phyloP scores from a whole-genome alignment of 2,888 invertebrate species.

The Nemapogon koenigi region DNA sequence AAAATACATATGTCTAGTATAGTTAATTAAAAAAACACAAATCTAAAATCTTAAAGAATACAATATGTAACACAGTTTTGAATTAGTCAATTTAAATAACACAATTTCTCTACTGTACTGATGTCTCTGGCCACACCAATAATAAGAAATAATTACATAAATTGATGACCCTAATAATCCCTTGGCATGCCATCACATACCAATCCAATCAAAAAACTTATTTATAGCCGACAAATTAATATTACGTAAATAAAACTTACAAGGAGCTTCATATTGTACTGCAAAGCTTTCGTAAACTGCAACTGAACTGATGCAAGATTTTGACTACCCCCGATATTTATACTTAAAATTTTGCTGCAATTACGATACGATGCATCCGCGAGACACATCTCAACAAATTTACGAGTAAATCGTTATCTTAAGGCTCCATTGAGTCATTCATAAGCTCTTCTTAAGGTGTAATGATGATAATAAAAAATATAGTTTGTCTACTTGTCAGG shows the following conservation, averaged over 20 bases:
- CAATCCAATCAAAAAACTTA: no score
- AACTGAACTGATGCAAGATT: slow-evolving; percentile 49
- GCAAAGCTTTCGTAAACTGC: slow-evolving; percentile 27
- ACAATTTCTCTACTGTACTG: background rate
- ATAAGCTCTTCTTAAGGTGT: no score
- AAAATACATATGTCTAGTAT: background rate
- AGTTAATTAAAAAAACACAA: background rate
- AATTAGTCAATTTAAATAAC: background rate
- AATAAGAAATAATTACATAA: no score
- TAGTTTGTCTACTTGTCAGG: no score
- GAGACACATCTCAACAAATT: slow-evolving; percentile 10
- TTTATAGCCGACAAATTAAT: no score
- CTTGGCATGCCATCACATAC: no score
- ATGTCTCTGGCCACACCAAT: no score
- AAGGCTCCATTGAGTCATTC: background rate
- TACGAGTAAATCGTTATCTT: slow-evolving; percentile 4
- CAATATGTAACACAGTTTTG: background rate
- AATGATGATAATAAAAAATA: no score
- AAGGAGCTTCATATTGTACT: slow-evolving; percentile 45
- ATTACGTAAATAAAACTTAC: slow-evolving; percentile 47
- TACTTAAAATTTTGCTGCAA: slow-evolving; percentile 47
- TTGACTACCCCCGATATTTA: slow-evolving; percentile 53
- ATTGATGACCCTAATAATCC: no score
- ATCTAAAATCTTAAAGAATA: background rate
- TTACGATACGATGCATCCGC: slow-evolving; percentile 39